Evolutionary conservation across 2,888 invertebrate species (phyloP).

Genomic region (Sphaeridia pumilis): DNA sequence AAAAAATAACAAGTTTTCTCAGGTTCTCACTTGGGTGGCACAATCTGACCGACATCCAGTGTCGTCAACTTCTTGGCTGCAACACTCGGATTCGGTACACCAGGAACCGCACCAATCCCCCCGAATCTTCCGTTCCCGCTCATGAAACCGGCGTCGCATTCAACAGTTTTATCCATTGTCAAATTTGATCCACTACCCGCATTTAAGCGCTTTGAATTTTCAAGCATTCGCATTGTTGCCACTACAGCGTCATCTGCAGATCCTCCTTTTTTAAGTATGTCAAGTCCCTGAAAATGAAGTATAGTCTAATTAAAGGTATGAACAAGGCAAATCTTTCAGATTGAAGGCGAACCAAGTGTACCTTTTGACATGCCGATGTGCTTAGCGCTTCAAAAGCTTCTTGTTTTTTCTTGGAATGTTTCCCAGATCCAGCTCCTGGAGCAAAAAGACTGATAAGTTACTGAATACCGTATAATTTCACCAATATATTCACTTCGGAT

Average conservation of each 20-base stretch:
- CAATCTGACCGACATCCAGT: background rate
- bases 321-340: slow-evolving; percentile 3
- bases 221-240: slow-evolving; percentile 65
- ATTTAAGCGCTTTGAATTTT: slow-evolving; percentile 82
- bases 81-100: slow-evolving; percentile 59
- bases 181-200: slow-evolving; percentile 92
- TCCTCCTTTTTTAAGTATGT: slow-evolving; percentile 54
- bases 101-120: slow-evolving; percentile 74
- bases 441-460: too few species aligned
- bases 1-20: background rate
- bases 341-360: background rate
- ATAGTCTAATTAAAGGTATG: background rate
- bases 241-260: slow-evolving; percentile 62
- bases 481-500: too few species aligned
- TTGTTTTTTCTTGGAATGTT: background rate
- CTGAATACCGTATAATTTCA: too few species aligned
- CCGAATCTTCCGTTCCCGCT: slow-evolving; percentile 67
- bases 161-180: slow-evolving; percentile 73
- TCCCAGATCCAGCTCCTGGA: slow-evolving; percentile 8
- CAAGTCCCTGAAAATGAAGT: slow-evolving; percentile 44
- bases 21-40: slow-evolving; percentile 11
- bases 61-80: slow-evolving; percentile 5
- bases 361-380: slow-evolving; percentile 2
- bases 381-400: background rate
- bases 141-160: slow-evolving; percentile 96